These are phyloP conservation scores for Rotaria sp. DNA, from an alignment of 2,888 invertebrate species.

Conservation along the genomic window DNA sequence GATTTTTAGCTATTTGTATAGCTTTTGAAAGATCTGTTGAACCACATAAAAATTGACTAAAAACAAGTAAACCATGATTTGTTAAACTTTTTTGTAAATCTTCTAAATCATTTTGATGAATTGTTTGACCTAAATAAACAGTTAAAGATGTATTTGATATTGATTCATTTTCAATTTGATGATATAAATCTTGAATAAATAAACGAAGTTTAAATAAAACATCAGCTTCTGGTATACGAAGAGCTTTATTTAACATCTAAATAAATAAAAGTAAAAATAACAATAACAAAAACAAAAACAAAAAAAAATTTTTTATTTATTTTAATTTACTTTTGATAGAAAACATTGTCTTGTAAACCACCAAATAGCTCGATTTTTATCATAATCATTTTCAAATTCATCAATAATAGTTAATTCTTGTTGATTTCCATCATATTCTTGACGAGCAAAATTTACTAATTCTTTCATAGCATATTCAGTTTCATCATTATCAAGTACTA, in stretches of 20 bases:
- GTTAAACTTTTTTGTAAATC: neutral
- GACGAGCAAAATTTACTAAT: neutral
- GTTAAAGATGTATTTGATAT: neutral
- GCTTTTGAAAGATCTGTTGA: neutral
- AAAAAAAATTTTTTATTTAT: too few species aligned
- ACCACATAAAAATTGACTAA: neutral
- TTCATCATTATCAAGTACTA: neutral
- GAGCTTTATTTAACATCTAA: slow-evolving; percentile 5
- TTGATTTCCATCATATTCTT: neutral
- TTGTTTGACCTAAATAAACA: neutral
- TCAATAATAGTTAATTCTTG: neutral
- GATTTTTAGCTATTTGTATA: neutral
- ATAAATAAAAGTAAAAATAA: too few species aligned
- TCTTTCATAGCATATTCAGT: neutral
- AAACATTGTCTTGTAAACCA: slow-evolving; percentile 10
- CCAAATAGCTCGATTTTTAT: neutral
- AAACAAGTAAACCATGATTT: neutral
- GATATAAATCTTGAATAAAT: slow-evolving; percentile 3
- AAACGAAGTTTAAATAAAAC: neutral
- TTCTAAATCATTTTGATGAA: neutral
- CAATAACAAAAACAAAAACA: too few species aligned
- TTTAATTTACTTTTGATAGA: neutral
- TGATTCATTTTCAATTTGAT: neutral
- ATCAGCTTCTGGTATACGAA: slow-evolving; percentile 14
- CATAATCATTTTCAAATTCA: neutral